Evolutionary conservation across 2,113 vertebrate genomes (phyloP).

Genomic region (Perca flavescens): DNA sequence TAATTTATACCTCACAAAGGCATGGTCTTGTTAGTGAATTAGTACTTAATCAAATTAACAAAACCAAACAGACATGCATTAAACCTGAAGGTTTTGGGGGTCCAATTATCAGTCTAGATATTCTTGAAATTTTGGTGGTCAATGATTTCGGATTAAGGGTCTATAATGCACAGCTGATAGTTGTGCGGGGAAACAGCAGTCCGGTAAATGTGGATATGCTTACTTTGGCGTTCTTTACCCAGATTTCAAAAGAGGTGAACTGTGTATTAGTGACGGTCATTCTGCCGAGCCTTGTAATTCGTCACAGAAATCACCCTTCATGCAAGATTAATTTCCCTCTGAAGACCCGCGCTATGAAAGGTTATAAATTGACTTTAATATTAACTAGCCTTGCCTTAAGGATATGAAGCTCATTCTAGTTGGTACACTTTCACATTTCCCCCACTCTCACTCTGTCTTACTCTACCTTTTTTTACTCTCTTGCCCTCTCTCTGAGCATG

Average conservation of each 20-base stretch:
- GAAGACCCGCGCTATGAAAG: slow-evolving; percentile 73
- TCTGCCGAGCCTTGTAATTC: slow-evolving; percentile 57
- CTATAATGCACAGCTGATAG: background rate
- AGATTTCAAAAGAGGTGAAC: slow-evolving; percentile 55
- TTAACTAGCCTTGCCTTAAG: slow-evolving; percentile 81
- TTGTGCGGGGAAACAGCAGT: background rate
- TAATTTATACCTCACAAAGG: too few species aligned
- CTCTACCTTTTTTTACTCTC: slow-evolving; percentile 23
- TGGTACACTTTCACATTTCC: slow-evolving; percentile 50
- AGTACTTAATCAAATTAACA: too few species aligned
- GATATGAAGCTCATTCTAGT: slow-evolving; percentile 73
- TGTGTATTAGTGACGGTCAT: slow-evolving; percentile 61
- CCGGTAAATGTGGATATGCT: slow-evolving; percentile 19
- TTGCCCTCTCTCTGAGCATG: slow-evolving; percentile 41
- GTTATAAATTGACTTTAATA: slow-evolving; percentile 82
- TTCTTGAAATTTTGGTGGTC: too few species aligned
- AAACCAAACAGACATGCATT: too few species aligned
- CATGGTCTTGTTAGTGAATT: too few species aligned
- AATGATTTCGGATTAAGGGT: too few species aligned
- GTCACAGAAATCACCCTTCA: slow-evolving; percentile 79
- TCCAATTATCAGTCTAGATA: too few species aligned
- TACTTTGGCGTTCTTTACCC: slow-evolving; percentile 35
- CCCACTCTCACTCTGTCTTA: slow-evolving; percentile 46
- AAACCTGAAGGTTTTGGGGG: too few species aligned
- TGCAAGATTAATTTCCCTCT: slow-evolving; percentile 79